Base-by-base conservation (phyloP, 2,888 invertebrate species). In the Emmelina monodactyla region DNA sequence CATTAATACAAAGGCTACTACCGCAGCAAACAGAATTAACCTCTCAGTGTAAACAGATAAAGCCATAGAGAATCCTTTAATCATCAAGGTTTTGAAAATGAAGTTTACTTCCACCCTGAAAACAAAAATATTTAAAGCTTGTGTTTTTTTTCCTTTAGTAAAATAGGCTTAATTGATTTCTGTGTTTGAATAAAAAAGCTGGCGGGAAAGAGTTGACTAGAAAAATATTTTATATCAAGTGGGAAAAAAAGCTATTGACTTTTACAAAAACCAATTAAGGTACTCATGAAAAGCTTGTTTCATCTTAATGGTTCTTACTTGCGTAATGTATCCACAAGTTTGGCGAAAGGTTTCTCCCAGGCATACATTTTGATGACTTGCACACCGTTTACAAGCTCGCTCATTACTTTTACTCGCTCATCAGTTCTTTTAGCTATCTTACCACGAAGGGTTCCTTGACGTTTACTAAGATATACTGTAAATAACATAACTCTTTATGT, bases 331-430 rank as follows among this genome's bases (percentile, higher is more conserved):
- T 83, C 82, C 2, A 92, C 86, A 1, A 91, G 64, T 37, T 83
- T 80, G 35, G 86, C 85, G 50, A 92, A 92, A 0, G 91, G 88
- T 43, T 84, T 86, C 55, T 93, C 92, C 87, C 92, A 93, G 1
- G 91, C 87, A 50, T 91, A 92, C 91, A 92, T 91, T 73, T 92
- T 93, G 47, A 92, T 90, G 1, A 92, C 89, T 51, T 88, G 84
- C 48, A 92, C 90, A 0, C 91, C 91, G 40, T 82, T 81, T 4
- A 92, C 85, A 35, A 92, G 84, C 66, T 92, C 92, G 47, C 87
- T 88, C 89, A 92, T 92, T 9, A 91, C 75, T 39, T 88, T 83
- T 10, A 92, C 86, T 42, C 92, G 75, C 55, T 88, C 86, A 54
- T 92, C 92, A 0, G 91, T 88, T 37, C 85, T 78, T 37, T 75